phyloP scores from a whole-genome alignment of 2,888 invertebrate species.

The Hirtodrosophila duncani region DNA sequence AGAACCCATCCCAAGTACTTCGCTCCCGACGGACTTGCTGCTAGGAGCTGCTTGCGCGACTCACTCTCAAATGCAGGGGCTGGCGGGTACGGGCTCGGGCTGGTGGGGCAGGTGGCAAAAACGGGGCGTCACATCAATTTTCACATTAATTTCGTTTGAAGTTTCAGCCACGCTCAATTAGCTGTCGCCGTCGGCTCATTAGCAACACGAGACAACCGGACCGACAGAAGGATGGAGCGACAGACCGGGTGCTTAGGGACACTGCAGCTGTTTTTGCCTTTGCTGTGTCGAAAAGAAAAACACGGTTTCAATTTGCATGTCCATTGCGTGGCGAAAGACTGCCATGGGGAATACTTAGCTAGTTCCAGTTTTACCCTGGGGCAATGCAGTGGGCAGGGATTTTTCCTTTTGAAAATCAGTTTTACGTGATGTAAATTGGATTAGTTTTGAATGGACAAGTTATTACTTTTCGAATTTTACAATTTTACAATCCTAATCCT shows the following conservation, averaged over 20 bases:
- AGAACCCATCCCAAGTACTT: not conserved
- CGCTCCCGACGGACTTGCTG: not conserved
- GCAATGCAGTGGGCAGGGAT: no score
- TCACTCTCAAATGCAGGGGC: slow-evolving; percentile 1
- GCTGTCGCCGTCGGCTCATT: slow-evolving; percentile 43
- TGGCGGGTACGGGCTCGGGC: not conserved
- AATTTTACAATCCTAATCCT: no score
- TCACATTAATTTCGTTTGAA: slow-evolving; percentile 51
- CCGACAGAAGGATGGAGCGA: no score
- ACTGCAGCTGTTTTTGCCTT: no score
- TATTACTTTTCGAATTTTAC: no score
- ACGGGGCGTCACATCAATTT: slow-evolving; percentile 39
- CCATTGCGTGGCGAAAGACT: no score
- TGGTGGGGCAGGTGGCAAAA: not conserved
- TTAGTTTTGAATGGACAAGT: no score
- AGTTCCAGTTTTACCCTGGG: no score
- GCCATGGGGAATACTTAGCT: no score
- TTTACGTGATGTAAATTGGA: no score
- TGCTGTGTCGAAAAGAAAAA: not conserved
- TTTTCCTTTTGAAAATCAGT: no score
- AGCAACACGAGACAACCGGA: slow-evolving; percentile 36
- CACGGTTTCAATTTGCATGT: slow-evolving; percentile 32
- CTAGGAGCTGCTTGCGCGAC: not conserved
- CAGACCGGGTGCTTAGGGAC: no score
- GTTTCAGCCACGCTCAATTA: slow-evolving; percentile 41